phyloP scores from a whole-genome alignment of 2,888 invertebrate genomes.

The Agrochola macilenta region DNA sequence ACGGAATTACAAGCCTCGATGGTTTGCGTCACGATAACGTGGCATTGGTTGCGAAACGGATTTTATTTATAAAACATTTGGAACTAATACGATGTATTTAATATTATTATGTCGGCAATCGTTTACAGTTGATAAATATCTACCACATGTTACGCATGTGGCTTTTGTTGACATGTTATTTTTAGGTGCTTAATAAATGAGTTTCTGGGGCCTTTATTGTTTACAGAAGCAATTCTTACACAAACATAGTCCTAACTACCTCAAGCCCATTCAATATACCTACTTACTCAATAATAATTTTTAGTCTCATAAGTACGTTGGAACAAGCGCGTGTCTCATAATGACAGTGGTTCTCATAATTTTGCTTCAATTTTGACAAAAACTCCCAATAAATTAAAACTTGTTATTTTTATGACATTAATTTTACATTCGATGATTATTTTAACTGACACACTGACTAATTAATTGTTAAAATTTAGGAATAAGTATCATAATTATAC shows the following conservation, averaged over 20 bases:
- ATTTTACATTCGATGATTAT: no score
- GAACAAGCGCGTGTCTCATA: no score
- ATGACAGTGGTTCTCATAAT: no score
- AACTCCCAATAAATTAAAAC: not conserved
- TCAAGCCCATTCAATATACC: no score
- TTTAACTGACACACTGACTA: no score
- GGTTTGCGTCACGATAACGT: slow-evolving; percentile 2
- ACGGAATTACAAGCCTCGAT: not conserved
- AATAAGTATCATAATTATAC: no score
- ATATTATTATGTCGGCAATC: not conserved
- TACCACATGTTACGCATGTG: not conserved
- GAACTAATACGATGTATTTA: not conserved
- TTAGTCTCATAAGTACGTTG: no score
- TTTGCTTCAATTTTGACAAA: not conserved
- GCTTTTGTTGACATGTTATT: not conserved
- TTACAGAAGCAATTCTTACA: not conserved
- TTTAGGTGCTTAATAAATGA: not conserved
- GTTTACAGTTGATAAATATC: not conserved
- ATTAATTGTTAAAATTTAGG: no score
- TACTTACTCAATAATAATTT: no score
- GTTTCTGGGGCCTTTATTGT: not conserved
- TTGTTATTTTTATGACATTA: no score
- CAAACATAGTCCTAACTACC: not conserved
- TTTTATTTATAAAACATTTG: not conserved
- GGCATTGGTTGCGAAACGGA: not conserved